Evolutionary conservation across 2,888 invertebrate genomes (phyloP).

Genomic region (Caenorhabditis sinica): DNA sequence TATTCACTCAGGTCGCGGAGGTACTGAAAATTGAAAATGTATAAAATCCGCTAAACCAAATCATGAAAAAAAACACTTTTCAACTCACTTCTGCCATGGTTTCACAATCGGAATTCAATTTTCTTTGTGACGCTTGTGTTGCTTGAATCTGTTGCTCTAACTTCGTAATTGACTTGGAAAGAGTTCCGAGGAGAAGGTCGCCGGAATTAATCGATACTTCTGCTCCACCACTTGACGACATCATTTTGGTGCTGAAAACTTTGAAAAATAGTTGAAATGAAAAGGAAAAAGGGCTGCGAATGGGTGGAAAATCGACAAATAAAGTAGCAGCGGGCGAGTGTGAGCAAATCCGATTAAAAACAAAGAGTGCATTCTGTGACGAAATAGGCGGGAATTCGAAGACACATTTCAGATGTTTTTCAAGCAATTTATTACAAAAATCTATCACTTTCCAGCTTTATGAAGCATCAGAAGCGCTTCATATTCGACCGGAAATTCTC

Average conservation of each 20-base stretch:
- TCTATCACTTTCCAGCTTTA: too few relatives aligned
- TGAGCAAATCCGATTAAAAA: constrained; percentile 39
- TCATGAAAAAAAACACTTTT: background rate
- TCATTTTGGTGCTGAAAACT: constrained; percentile 33
- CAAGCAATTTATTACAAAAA: too few relatives aligned
- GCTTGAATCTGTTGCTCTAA: constrained; percentile 63
- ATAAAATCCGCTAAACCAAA: background rate
- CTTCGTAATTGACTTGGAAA: constrained; percentile 55
- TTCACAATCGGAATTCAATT: constrained; percentile 58
- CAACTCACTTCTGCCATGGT: constrained; percentile 62
- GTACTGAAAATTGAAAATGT: constrained; percentile 60
- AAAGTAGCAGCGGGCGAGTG: constrained; percentile 29
- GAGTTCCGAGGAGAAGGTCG: constrained; percentile 61
- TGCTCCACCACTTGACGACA: constrained; percentile 55
- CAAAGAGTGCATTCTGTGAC: background rate
- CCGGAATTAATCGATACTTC: constrained; percentile 67
- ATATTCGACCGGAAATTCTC: background rate
- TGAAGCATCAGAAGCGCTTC: background rate
- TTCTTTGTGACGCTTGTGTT: constrained; percentile 57
- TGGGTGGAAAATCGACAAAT: constrained; percentile 23
- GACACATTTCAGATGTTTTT: too few relatives aligned
- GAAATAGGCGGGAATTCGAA: background rate
- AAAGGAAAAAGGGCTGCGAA: constrained; percentile 1
- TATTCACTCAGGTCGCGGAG: constrained; percentile 69
- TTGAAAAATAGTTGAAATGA: background rate